Evolutionary conservation across 2,888 invertebrate genomes (phyloP).

Genomic region (Lottia scabra): DNA sequence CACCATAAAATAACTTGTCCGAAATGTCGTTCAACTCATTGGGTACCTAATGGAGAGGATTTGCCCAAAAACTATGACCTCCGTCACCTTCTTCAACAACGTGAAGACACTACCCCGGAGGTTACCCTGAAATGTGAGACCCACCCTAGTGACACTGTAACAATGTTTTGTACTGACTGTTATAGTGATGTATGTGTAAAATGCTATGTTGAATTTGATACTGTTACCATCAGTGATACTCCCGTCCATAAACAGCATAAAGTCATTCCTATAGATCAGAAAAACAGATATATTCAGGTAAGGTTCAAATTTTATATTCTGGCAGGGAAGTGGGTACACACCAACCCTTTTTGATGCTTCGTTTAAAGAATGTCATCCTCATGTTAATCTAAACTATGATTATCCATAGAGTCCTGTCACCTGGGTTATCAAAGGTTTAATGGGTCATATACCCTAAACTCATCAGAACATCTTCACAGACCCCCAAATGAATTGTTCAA

Average conservation of each 20-base stretch:
- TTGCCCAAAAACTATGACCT: slow-evolving; percentile 12
- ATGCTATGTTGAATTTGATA: background rate
- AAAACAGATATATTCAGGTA: slow-evolving; percentile 7
- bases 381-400: too few relatives aligned
- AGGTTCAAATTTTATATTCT: too few relatives aligned
- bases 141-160: slow-evolving; percentile 8
- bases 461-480: too few relatives aligned
- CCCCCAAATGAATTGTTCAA: too few relatives aligned
- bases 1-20: slow-evolving; percentile 6
- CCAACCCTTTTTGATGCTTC: too few relatives aligned
- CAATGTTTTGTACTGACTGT: slow-evolving; percentile 10
- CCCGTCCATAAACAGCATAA: slow-evolving; percentile 2
- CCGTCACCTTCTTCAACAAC: background rate
- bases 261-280: slow-evolving; percentile 13
- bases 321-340: too few relatives aligned
- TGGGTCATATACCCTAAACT: too few relatives aligned
- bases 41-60: slow-evolving; percentile 6
- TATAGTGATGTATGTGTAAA: slow-evolving; percentile 11
- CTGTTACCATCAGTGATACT: background rate
- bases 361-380: too few relatives aligned
- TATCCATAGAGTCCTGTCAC: too few relatives aligned
- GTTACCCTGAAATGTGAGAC: background rate
- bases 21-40: slow-evolving; percentile 6
- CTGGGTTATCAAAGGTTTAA: too few relatives aligned
- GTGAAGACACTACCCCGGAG: background rate